Percentiles rank a stretch among this genome's conserved stretches.
phyloP scores from a whole-genome alignment of 2,888 invertebrate genomes.

The Athalia circularis region DNA sequence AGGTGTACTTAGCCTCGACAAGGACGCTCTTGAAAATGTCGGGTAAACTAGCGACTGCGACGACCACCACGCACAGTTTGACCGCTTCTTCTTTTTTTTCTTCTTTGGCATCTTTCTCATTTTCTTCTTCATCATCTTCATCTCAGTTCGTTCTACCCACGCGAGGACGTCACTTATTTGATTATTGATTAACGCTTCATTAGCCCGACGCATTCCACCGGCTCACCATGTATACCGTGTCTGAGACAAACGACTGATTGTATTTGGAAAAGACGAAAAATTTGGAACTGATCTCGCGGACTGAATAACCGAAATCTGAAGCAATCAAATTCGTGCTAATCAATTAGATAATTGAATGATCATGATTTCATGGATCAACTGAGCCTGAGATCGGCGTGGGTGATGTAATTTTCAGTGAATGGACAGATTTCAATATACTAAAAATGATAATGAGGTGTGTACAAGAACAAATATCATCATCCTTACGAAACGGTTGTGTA shows the following conservation, averaged over 20 bases:
- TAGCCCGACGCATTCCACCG: constrained; percentile 43
- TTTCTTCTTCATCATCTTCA: constrained; percentile 26
- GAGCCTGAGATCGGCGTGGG: neutral
- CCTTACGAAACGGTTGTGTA: too few species aligned
- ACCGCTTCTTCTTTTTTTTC: constrained; percentile 40
- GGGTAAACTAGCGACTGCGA: constrained; percentile 37
- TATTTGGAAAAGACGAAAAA: too few species aligned
- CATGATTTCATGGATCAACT: constrained; percentile 21
- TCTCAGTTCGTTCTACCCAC: constrained; percentile 28
- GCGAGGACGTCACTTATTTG: constrained; percentile 44
- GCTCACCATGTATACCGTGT: constrained; percentile 24
- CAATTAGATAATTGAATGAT: constrained; percentile 7
- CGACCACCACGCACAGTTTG: constrained; percentile 59
- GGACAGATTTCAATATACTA: constrained; percentile 18
- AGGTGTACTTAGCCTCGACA: constrained; percentile 41
- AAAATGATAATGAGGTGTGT: constrained; percentile 10
- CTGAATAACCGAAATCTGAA: neutral
- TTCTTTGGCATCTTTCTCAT: constrained; percentile 37
- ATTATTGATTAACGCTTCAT: constrained; percentile 46
- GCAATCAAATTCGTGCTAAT: neutral
- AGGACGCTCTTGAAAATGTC: constrained; percentile 42
- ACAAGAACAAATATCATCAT: constrained; percentile 6
- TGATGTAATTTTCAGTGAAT: constrained; percentile 27
- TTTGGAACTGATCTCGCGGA: too few species aligned
- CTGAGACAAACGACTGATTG: constrained; percentile 39